phyloP scores from a whole-genome alignment of 2,797 vertebrate genomes.

The Scolopax rusticola region DNA sequence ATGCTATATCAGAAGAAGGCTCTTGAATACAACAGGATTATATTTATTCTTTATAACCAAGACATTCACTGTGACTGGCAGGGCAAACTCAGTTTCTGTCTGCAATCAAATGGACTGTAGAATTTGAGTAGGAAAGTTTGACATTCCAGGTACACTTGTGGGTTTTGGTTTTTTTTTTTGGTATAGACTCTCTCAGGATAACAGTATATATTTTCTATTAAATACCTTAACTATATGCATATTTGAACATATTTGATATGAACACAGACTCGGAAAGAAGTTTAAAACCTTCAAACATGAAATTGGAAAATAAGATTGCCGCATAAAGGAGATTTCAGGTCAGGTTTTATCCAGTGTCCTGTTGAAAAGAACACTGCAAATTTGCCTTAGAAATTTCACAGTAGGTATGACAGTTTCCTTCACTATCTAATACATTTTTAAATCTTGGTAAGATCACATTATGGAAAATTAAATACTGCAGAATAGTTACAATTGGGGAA shows the following conservation, averaged over 20 bases:
- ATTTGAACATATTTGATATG: background rate
- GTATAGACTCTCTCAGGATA: background rate
- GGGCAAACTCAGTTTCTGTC: background rate
- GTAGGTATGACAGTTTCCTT: background rate
- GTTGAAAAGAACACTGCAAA: background rate
- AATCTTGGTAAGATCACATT: background rate
- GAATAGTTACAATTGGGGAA: background rate
- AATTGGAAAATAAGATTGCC: background rate
- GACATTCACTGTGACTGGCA: background rate
- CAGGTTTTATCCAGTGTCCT: background rate
- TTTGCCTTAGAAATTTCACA: background rate
- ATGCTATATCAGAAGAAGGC: background rate
- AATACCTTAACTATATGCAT: background rate
- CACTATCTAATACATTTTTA: background rate
- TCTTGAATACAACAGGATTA: background rate
- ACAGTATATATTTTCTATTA: background rate
- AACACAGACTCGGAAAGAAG: background rate
- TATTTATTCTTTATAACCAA: background rate
- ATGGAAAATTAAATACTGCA: background rate
- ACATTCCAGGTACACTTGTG: background rate
- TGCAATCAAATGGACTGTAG: background rate
- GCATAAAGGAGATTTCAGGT: background rate
- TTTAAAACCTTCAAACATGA: background rate
- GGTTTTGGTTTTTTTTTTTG: accelerated
- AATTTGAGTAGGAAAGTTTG: background rate